Base-by-base conservation (phyloP, 92 coral and sea anemone species). In the Muricea muricata region DNA sequence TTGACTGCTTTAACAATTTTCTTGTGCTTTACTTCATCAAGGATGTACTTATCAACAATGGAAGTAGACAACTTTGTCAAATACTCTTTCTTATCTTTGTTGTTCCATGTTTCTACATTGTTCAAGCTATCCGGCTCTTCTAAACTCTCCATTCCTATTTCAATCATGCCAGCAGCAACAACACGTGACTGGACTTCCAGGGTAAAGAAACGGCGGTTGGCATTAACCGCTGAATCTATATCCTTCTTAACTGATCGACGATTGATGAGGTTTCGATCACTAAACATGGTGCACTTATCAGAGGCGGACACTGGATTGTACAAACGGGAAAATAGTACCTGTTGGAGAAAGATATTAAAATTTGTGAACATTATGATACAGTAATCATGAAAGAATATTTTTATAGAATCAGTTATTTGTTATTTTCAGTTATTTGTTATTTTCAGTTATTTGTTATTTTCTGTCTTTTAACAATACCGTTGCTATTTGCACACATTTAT, bases 131-230 rank as follows among this genome's bases (percentile, higher is more conserved):
- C 81, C 15, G 76, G 80, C 39, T 33, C 65, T 50, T 85, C 89
- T 15, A 89, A n/a, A 3, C 76, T 67, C 18, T 84, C 66, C 20
- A 84, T 69, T 6, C 74, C 79, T 66, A 79, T 28, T 17, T 57
- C 60, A 40, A 72, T 60, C 76, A 85, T n/a, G 50, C 77, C 83
- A 12, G 89, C 92, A 34, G 92, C 87, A 41, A 86, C 61, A 74
- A 86, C 66, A 12, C 68, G 68, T 25, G 68, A 60, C 37, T 60
- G 68, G 37, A 60, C 15, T 60, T 29, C 68, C 13, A 29, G 68
- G 68, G 17, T 60, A 30, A 60, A 29, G 35, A 60, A 60, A 25
- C 58, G 58, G 68, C 68, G 68, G 68, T 60, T 30, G 34, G 68
- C 68, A 60, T 60, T 60, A 30, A 60, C 68, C 18, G 68, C 68